These are phyloP conservation scores for Alethe diademata DNA, from an alignment of 2,113 vertebrate species.

Conservation along the genomic window DNA sequence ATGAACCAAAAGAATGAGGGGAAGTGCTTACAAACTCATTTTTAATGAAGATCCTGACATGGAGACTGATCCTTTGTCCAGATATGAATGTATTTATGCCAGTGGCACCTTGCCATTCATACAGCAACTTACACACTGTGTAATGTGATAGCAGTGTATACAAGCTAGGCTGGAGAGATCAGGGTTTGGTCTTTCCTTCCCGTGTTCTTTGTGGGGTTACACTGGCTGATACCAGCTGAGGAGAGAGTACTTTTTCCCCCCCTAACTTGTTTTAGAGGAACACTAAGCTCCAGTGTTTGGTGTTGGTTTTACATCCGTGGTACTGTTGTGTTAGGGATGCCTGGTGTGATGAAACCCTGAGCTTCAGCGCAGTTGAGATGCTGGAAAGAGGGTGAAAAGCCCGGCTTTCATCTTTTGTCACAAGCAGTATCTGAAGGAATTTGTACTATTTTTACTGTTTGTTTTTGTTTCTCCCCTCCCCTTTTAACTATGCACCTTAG, in stretches of 20 bases:
- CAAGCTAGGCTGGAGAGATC: neutral
- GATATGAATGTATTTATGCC: neutral
- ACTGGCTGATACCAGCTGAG: neutral
- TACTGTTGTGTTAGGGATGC: neutral
- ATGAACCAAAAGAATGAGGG: constrained; percentile 14
- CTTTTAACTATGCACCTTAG: constrained; percentile 61
- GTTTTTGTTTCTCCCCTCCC: constrained; percentile 66
- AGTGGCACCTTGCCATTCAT: constrained; percentile 42
- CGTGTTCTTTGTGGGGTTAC: neutral
- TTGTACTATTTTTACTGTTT: constrained; percentile 64
- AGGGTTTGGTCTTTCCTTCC: constrained; percentile 42
- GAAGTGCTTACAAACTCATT: constrained; percentile 15
- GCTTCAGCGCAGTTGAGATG: neutral
- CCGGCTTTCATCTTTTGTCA: constrained; percentile 47
- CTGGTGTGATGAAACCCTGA: neutral
- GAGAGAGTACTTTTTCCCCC: neutral
- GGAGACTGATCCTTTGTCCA: constrained; percentile 22
- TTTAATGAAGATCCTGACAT: constrained; percentile 32
- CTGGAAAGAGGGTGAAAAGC: constrained; percentile 3
- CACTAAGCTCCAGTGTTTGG: neutral
- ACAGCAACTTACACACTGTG: neutral
- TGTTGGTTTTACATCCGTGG: neutral
- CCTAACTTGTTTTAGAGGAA: neutral
- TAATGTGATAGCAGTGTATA: neutral
- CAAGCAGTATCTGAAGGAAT: constrained; percentile 53